These are phyloP conservation scores for Mayetiola destructor DNA, from an alignment of 2,888 invertebrate species.

Conservation along the genomic window DNA sequence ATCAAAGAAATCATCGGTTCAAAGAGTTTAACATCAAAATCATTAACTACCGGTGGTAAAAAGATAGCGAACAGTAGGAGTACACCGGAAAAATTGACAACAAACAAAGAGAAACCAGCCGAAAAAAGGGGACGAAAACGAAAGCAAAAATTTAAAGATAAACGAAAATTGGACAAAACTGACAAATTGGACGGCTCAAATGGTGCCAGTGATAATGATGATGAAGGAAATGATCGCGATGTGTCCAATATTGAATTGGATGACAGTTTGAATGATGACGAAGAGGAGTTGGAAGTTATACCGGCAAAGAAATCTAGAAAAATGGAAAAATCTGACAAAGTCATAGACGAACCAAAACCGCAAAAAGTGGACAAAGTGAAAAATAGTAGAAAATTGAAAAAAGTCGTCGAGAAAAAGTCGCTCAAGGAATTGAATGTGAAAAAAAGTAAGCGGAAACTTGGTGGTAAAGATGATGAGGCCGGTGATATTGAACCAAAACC, in stretches of 20 bases:
- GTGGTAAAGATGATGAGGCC: neutral
- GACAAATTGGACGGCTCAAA: neutral
- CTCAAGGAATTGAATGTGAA: too few relatives aligned
- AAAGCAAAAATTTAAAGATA: constrained; percentile 34
- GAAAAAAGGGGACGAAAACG: constrained; percentile 24
- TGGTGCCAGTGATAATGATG: neutral
- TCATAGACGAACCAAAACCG: neutral
- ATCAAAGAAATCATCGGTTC: constrained; percentile 15
- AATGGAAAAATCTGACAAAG: neutral
- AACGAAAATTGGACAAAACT: constrained; percentile 20
- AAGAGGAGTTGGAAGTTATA: constrained; percentile 4
- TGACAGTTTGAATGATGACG: constrained; percentile 17
- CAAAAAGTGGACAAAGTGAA: neutral
- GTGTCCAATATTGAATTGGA: constrained; percentile 17
- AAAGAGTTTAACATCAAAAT: neutral
- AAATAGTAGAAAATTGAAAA: neutral
- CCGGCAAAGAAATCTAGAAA: neutral
- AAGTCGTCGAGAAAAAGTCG: neutral
- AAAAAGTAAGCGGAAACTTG: neutral
- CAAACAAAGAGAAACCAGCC: neutral
- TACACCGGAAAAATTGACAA: neutral
- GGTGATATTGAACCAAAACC: neutral
- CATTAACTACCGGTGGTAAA: constrained; percentile 13
- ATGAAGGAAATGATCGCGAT: neutral
- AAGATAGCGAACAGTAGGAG: neutral